These are phyloP conservation scores for Penaeus indicus DNA, from an alignment of 1,140 invertebrate genomes.

Conservation along the genomic window DNA sequence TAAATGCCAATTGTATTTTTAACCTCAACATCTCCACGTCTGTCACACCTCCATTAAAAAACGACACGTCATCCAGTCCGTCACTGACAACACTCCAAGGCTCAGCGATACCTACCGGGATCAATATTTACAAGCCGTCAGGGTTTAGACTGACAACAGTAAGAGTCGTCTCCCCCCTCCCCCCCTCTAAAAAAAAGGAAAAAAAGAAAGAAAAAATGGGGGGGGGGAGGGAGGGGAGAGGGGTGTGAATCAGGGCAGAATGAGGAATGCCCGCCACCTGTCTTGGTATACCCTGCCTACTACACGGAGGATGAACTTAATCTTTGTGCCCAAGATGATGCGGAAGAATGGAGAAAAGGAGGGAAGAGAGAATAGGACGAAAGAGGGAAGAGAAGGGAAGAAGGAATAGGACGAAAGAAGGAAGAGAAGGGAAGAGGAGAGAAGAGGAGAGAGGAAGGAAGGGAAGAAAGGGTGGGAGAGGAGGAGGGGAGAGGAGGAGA, in stretches of 20 bases:
- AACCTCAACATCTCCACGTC: too few species aligned
- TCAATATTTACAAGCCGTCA: constrained; percentile 38
- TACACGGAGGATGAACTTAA: too few species aligned
- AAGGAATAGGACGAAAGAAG: neutral
- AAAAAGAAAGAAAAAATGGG: neutral
- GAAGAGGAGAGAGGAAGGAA: neutral
- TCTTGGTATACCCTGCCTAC: too few species aligned
- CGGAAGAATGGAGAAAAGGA: too few species aligned
- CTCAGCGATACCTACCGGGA: neutral
- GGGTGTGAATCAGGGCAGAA: neutral
- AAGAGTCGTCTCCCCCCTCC: too few species aligned
- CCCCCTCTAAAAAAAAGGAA: too few species aligned
- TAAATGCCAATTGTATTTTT: too few species aligned
- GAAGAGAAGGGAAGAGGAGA: neutral
- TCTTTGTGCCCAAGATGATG: too few species aligned
- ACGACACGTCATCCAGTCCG: neutral
- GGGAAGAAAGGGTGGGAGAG: neutral
- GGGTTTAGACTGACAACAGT: constrained; percentile 44
- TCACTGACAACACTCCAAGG: constrained; percentile 17
- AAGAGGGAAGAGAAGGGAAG: neutral
- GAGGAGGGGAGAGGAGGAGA: neutral
- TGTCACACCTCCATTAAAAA: constrained; percentile 1
- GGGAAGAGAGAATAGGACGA: neutral
- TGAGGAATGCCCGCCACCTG: too few species aligned
- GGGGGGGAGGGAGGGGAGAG: neutral